A percentile compares a stretch with the other conserved stretches of the same genome.
Evolutionary conservation across 2,113 vertebrate species (phyloP).

Genomic region (Canis aureus): DNA sequence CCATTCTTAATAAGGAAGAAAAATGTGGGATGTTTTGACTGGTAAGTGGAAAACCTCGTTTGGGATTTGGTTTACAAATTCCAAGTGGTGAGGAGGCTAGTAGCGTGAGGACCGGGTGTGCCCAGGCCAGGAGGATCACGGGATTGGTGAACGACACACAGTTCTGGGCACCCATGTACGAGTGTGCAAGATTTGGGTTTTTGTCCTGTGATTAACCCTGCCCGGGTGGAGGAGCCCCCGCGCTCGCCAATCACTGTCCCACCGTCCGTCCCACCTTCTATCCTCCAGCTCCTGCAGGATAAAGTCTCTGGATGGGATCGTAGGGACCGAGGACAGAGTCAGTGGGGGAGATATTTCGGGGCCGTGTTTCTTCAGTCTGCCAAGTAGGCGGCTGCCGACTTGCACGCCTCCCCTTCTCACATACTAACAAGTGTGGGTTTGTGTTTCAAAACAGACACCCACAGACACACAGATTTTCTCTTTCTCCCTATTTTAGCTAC

Average conservation of each 20-base stretch:
- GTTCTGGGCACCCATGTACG: not conserved
- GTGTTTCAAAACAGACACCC: constrained; percentile 79
- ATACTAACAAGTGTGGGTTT: constrained; percentile 62
- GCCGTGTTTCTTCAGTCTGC: constrained; percentile 55
- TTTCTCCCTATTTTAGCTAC: constrained; percentile 57
- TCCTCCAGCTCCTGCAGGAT: constrained; percentile 9
- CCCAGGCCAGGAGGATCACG: constrained; percentile 28
- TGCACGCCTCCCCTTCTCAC: constrained; percentile 51
- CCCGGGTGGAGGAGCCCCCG: not conserved
- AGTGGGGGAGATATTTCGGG: constrained; percentile 62
- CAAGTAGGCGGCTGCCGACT: constrained; percentile 50
- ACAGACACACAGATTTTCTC: constrained; percentile 63
- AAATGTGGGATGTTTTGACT: constrained; percentile 72
- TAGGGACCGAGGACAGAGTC: constrained; percentile 17
- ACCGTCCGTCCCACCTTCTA: constrained; percentile 17
- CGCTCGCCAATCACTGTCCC: not conserved
- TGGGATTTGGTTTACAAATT: constrained; percentile 70
- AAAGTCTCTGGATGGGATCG: constrained; percentile 4
- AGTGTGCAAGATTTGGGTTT: not conserved
- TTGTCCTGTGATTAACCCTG: not conserved
- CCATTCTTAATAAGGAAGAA: constrained; percentile 83
- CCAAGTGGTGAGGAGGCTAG: constrained; percentile 63
- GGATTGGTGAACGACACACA: not conserved
- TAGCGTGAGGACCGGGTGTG: not conserved
- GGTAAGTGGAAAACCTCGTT: constrained; percentile 57